Evolutionary conservation across 2,113 vertebrate species (phyloP).

Genomic region (Melanerpes formicivorus): DNA sequence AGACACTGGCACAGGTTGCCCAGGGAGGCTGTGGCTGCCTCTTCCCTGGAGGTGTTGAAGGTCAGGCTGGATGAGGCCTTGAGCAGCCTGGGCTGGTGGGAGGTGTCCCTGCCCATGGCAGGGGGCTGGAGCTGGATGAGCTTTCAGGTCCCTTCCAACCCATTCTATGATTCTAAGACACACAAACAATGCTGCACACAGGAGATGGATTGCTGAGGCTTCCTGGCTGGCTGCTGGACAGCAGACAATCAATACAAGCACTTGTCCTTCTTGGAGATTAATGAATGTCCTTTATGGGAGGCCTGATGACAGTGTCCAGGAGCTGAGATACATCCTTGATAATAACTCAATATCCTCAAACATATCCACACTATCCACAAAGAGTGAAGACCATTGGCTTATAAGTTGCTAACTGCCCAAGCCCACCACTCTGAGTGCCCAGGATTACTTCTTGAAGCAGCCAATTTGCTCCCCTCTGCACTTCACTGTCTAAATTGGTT

Average conservation of each 20-base stretch:
- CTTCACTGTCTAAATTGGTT: neutral
- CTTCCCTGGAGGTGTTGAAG: too few relatives aligned
- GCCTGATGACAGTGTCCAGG: neutral
- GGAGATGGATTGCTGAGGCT: neutral
- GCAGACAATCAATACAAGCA: neutral
- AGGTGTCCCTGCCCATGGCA: too few relatives aligned
- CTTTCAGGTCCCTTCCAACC: too few relatives aligned
- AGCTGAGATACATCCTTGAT: neutral
- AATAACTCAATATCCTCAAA: neutral
- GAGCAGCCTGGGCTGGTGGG: too few relatives aligned
- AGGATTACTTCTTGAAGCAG: neutral
- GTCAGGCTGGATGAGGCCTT: too few relatives aligned
- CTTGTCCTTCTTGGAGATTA: neutral
- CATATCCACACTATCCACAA: neutral
- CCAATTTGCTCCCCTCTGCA: neutral
- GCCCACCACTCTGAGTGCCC: neutral
- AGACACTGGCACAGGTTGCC: too few relatives aligned
- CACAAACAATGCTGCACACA: neutral
- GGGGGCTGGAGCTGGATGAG: too few relatives aligned
- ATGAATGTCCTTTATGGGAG: neutral
- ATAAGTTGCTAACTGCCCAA: neutral
- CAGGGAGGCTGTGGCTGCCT: too few relatives aligned
- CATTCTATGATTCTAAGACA: too few relatives aligned
- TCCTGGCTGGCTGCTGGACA: accelerated
- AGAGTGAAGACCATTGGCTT: neutral